A percentile compares a stretch with the other conserved stretches of the same genome.
Conservation (phyloP, 2,113 vertebrate genomes). For the Trogon melanurus region DNA sequence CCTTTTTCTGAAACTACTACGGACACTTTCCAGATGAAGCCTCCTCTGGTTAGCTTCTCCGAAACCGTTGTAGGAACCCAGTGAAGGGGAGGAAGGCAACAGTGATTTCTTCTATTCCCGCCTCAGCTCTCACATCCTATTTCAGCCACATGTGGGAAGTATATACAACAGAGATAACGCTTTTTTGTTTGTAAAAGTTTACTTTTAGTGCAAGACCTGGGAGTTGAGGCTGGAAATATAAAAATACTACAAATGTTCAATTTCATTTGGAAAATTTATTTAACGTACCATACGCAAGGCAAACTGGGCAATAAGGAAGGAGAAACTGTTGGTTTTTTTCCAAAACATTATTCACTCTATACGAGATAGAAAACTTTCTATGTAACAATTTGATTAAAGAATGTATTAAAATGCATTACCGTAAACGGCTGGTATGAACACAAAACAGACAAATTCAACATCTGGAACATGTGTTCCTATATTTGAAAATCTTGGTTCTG, state of each 20-base stretch:
- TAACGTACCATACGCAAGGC: background rate
- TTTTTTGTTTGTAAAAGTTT: background rate
- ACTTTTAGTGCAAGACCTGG: background rate
- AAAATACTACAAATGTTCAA: background rate
- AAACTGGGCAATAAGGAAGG: background rate
- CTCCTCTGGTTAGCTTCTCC: background rate
- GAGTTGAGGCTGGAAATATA: background rate
- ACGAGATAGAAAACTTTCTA: background rate
- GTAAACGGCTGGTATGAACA: background rate
- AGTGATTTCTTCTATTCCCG: background rate
- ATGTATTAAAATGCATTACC: background rate
- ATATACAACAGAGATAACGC: fast-evolving
- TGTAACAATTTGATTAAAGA: background rate
- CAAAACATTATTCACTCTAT: background rate
- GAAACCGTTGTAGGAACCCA: background rate
- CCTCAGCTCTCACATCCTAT: background rate
- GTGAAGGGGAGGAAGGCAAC: background rate
- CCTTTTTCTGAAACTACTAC: background rate
- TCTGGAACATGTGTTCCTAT: background rate
- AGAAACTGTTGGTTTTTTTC: background rate
- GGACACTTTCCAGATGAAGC: background rate
- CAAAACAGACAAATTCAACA: background rate
- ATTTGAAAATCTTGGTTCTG: background rate
- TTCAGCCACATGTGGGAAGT: background rate
- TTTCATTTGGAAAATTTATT: background rate